Evolutionary conservation across 2,888 invertebrate species (phyloP).

Genomic region (Hirtodrosophila histrioides): DNA sequence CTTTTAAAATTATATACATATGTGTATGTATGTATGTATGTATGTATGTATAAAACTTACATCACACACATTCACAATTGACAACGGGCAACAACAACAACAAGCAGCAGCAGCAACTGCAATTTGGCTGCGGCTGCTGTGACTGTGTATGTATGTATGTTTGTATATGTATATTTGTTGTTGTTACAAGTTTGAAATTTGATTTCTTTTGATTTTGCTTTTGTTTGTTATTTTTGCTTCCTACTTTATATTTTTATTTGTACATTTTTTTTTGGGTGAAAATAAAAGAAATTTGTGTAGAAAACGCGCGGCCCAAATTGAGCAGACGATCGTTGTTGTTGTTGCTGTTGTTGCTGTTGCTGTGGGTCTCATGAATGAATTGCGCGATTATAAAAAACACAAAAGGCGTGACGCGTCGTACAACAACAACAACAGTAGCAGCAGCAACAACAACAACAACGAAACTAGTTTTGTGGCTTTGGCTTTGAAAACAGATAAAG

Average conservation of each 20-base stretch:
- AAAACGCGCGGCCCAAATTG: conserved; percentile 59
- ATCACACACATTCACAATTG: conserved; percentile 56
- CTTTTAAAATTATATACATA: conserved; percentile 32
- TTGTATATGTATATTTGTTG: conserved; percentile 20
- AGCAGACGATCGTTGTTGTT: conserved; percentile 35
- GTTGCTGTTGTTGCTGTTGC: conserved; percentile 19
- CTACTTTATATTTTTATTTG: conserved; percentile 33
- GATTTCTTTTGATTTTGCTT: conserved; percentile 75
- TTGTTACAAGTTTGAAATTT: conserved; percentile 66
- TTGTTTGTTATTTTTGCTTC: conserved; percentile 52
- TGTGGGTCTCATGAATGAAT: conserved; percentile 64
- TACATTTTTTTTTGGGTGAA: conserved; percentile 41
- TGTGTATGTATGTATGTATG: conserved; percentile 7
- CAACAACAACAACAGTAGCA: conserved; percentile 27
- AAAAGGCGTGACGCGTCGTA: conserved; percentile 65
- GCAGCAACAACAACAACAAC: conserved; percentile 7
- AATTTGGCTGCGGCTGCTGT: conserved; percentile 42
- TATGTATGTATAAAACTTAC: conserved; percentile 54
- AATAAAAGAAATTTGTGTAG: conserved; percentile 64
- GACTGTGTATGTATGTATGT: conserved; percentile 24
- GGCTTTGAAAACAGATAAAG: conserved; percentile 61
- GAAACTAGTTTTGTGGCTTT: conserved; percentile 69
- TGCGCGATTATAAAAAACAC: conserved; percentile 58
- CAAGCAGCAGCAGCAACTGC: conserved; percentile 29
- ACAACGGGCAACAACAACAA: conserved; percentile 9